Evolutionary conservation across 1,140 invertebrate species (phyloP), one percentile per base, ranked within the genome.

Genomic region (Hycleus phaleratus): DNA sequence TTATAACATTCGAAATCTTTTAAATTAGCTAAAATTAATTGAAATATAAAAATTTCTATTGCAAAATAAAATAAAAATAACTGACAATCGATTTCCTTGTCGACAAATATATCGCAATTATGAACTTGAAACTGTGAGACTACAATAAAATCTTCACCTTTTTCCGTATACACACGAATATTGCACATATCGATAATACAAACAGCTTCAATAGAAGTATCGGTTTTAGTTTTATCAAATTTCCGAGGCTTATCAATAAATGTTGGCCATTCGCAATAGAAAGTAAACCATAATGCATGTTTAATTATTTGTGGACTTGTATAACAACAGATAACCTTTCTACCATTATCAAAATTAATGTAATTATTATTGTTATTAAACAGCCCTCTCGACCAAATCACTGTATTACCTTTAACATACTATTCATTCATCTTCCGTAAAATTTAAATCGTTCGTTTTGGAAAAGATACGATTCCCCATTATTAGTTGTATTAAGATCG

Each of bases 91-190:
- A 49, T 74, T 38, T 81, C 77, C 67, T 84, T 87, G 72, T 92
- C 88, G 49, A 93, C 74, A 43, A 93, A 70, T 45, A 92, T 79
- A 32, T 90, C 90, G 75, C 84, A 90, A 64, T 83, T 79, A 63
- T 77, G 81, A 63, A 94, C 87, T 77, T 89, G 85, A 76, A 95
- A 95, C 51, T 91, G 91, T 49, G 95, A 78, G 65, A 86, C 84
- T 7, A 87, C 82, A 25, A 87, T 78, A 69, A 86, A 95, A 72
- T 94, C 87, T 75, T 92, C 83, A 7, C 91, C 91, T 65, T 85
- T 81, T 46, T 82, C 80, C 3, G 87, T 85, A 66, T 87, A 94
- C 7, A 91, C 86, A 71, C 81, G 86, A 54, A 95, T 75, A 62
- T 85, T 85, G 60, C 84, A 85, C 45, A 81, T 81, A 75, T 95